These are phyloP conservation scores for Oxycera nigricornis DNA, from an alignment of 2,888 invertebrate genomes.

Conservation along the genomic window DNA sequence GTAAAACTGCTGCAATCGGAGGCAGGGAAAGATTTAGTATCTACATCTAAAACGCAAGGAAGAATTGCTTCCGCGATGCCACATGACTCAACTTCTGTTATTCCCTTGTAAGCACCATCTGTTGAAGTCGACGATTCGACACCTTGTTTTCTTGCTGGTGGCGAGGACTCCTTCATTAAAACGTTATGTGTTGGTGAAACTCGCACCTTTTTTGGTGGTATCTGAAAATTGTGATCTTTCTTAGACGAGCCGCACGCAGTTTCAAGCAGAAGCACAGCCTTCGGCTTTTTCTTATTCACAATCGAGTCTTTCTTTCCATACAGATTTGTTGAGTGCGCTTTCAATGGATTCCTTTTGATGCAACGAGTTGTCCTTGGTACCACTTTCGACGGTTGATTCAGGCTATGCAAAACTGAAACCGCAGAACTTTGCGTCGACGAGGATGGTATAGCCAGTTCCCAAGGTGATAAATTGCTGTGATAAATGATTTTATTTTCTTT, in stretches of 20 bases:
- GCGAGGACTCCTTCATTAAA: background rate
- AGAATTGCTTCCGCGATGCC: constrained; percentile 13
- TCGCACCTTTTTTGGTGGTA: constrained; percentile 43
- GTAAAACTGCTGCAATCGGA: background rate
- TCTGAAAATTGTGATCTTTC: constrained; percentile 40
- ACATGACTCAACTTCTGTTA: background rate
- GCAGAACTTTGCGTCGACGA: background rate
- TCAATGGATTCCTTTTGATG: constrained; percentile 32
- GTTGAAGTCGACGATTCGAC: background rate
- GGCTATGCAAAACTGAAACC: background rate
- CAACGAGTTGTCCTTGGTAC: background rate
- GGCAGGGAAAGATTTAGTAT: background rate
- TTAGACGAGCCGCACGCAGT: constrained; percentile 13
- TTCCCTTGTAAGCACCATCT: background rate
- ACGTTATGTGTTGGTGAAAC: constrained; percentile 29
- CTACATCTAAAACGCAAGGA: background rate
- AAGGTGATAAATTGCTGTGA: constrained; percentile 27
- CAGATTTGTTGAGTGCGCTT: constrained; percentile 39
- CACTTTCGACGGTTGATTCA: constrained; percentile 4
- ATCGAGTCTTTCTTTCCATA: constrained; percentile 36
- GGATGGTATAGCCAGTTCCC: constrained; percentile 40
- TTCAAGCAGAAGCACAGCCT: constrained; percentile 17
- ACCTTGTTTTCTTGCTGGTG: background rate
- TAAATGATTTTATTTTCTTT: constrained; percentile 45
- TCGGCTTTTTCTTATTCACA: constrained; percentile 42